These are phyloP conservation scores for Diceros bicornis DNA, from an alignment of 2,797 vertebrate genomes.

Conservation along the genomic window DNA sequence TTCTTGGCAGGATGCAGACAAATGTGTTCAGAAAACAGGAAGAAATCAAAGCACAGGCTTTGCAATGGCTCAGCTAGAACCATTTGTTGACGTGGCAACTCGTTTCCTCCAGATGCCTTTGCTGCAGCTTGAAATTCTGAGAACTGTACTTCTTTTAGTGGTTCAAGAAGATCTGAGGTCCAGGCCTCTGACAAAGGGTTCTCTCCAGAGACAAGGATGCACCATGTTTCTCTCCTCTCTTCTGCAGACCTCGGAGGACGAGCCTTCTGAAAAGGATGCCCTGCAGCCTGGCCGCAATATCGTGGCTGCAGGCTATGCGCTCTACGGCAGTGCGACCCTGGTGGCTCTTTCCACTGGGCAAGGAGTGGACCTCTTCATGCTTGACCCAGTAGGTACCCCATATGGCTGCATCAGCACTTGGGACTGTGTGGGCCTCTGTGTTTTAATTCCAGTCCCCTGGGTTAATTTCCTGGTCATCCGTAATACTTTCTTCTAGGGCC, in stretches of 20 bases:
- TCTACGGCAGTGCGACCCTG: constrained; percentile 97
- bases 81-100: rapidly evolving
- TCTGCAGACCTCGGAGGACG: constrained; percentile 90
- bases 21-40: neutral
- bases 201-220: neutral
- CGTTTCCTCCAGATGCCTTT: neutral
- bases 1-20: neutral
- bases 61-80: neutral
- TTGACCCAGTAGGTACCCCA: constrained; percentile 94
- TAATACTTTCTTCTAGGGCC: neutral
- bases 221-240: neutral
- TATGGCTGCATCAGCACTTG: neutral
- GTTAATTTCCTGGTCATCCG: constrained; percentile 8
- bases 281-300: constrained; percentile 94
- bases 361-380: constrained; percentile 97
- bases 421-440: neutral
- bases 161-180: neutral
- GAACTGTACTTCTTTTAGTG: neutral
- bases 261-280: constrained; percentile 94
- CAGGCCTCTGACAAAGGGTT: neutral
- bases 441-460: neutral
- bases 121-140: neutral
- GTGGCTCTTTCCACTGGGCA: constrained; percentile 96
- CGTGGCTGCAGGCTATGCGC: constrained; percentile 96
- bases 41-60: neutral